phyloP scores from a whole-genome alignment of 2,113 vertebrate genomes.

The Probosciger aterrimus region DNA sequence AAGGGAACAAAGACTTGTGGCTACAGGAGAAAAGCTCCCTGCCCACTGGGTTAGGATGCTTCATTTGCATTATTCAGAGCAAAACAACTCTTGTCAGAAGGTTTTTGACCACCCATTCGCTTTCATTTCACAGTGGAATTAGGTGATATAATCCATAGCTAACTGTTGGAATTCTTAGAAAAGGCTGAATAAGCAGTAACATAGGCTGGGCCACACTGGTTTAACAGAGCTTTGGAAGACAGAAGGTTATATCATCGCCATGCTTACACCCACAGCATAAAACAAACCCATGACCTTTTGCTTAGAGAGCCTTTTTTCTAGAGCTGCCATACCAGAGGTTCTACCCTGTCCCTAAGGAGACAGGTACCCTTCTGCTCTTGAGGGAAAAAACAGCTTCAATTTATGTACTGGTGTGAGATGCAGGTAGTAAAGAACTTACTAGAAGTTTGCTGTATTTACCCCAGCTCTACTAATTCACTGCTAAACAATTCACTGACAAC shows the following conservation, averaged over 20 bases:
- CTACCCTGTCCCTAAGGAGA: neutral
- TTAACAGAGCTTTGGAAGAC: slow-evolving; percentile 26
- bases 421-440: neutral
- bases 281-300: neutral
- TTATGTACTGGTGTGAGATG: neutral
- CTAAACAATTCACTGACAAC: neutral
- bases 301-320: neutral
- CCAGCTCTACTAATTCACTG: neutral
- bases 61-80: neutral
- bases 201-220: neutral
- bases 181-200: slow-evolving; percentile 28
- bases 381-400: neutral
- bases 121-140: slow-evolving; percentile 38
- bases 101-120: slow-evolving; percentile 26
- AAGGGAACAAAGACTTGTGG: slow-evolving; percentile 42
- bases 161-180: slow-evolving; percentile 2
- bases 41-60: neutral
- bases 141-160: slow-evolving; percentile 3
- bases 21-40: neutral
- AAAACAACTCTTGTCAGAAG: slow-evolving; percentile 33
- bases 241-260: slow-evolving; percentile 6
- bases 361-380: neutral
- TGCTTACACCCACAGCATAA: neutral
- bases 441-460: neutral
- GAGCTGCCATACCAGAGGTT: neutral